A percentile compares a stretch with the other conserved stretches of the same genome.
Conservation (phyloP, 2,888 invertebrate species). For the Diarsia rubi region DNA sequence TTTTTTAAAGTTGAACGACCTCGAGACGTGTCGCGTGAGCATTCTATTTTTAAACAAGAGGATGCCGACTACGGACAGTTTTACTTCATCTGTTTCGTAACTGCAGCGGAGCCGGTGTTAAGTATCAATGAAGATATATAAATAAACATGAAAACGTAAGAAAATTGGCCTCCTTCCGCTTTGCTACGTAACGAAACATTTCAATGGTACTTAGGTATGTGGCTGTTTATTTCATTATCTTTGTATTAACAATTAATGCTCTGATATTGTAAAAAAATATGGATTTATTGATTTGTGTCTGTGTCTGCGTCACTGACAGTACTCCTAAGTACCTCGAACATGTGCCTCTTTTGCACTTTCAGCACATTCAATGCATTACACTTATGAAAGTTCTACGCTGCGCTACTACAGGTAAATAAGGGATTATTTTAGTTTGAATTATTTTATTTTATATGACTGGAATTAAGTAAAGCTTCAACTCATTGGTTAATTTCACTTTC, state of each 20-base stretch:
- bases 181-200: neutral
- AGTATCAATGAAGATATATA: slow-evolving; percentile 47
- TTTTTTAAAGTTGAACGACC: slow-evolving; percentile 66
- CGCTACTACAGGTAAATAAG: neutral
- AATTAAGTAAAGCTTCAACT: neutral
- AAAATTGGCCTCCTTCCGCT: neutral
- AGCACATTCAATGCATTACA: neutral
- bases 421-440: too few species aligned
- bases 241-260: neutral
- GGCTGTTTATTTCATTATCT: neutral
- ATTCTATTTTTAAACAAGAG: slow-evolving; percentile 62
- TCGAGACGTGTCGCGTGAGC: slow-evolving; percentile 58
- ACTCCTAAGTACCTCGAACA: neutral
- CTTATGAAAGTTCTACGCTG: neutral
- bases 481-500: neutral
- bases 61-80: slow-evolving; percentile 44
- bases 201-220: neutral
- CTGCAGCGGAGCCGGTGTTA: slow-evolving; percentile 45
- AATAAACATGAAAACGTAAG: slow-evolving; percentile 26
- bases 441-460: too few species aligned
- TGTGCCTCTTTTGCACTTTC: neutral
- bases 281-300: neutral
- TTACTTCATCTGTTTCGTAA: slow-evolving; percentile 55
- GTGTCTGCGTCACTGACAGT: neutral
- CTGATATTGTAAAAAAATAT: neutral